Conservation (phyloP, 1,140 invertebrate genomes). For the Papilio aristodemus region DNA sequence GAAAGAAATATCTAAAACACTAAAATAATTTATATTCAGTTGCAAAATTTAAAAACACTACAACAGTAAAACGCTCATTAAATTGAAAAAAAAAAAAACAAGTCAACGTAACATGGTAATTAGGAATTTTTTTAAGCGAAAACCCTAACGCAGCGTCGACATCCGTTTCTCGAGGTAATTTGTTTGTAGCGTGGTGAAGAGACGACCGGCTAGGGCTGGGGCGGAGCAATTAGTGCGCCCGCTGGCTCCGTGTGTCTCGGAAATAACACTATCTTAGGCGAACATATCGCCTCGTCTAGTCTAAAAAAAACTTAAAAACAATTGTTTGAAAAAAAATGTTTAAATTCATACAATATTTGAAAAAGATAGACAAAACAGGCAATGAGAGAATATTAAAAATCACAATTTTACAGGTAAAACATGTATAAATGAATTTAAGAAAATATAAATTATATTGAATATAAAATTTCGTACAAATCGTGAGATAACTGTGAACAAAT, state of each 20-base stretch:
- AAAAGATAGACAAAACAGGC: too few relatives aligned
- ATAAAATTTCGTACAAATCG: too few relatives aligned
- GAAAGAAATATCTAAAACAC: too few relatives aligned
- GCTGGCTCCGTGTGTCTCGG: constrained; percentile 42
- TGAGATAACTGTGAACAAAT: too few relatives aligned
- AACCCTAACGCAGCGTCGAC: constrained; percentile 39
- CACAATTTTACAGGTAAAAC: too few relatives aligned
- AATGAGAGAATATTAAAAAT: too few relatives aligned
- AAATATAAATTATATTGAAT: too few relatives aligned
- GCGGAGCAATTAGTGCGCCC: constrained; percentile 58
- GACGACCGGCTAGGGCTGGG: constrained; percentile 43
- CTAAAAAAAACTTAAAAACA: constrained; percentile 1
- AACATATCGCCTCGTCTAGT: neutral
- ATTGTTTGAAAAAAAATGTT: neutral
- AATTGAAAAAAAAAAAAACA: constrained; percentile 14
- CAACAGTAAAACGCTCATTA: constrained; percentile 4
- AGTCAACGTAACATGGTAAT: constrained; percentile 25
- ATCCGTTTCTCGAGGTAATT: constrained; percentile 60
- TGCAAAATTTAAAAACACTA: neutral
- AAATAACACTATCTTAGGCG: constrained; percentile 38
- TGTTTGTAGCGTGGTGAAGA: constrained; percentile 56
- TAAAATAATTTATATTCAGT: too few relatives aligned
- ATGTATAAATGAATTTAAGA: too few relatives aligned
- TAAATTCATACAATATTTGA: neutral
- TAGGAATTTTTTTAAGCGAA: constrained; percentile 25